phyloP scores from a whole-genome alignment of 2,888 invertebrate species.

The Nineta flava region DNA sequence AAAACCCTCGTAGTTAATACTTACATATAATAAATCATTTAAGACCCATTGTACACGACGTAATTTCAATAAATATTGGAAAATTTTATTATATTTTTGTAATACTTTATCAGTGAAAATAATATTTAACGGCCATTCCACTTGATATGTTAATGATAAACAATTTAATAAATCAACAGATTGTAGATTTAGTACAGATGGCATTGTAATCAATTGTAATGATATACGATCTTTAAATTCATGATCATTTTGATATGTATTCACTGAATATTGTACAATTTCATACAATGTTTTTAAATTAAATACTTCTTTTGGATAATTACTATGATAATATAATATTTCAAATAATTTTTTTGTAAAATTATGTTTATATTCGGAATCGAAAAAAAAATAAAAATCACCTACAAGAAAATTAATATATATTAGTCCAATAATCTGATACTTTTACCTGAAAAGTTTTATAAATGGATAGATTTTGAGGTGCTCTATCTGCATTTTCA shows the following conservation, averaged over 20 bases:
- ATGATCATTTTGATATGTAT: constrained; percentile 44
- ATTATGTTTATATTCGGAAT: constrained; percentile 61
- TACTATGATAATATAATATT: constrained; percentile 40
- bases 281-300: constrained; percentile 52
- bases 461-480: no score
- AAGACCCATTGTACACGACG: constrained; percentile 61
- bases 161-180: constrained; percentile 52
- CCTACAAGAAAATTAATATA: no score
- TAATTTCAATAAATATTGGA: constrained; percentile 59
- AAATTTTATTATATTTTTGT: constrained; percentile 53
- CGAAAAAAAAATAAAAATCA: constrained; percentile 59
- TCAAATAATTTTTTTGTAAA: constrained; percentile 54
- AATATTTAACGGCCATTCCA: constrained; percentile 65
- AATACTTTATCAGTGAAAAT: constrained; percentile 55
- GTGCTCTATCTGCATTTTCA: no score
- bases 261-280: constrained; percentile 51
- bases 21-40: constrained; percentile 48
- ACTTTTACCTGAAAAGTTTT: no score
- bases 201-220: constrained; percentile 42
- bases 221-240: constrained; percentile 45
- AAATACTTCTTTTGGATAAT: constrained; percentile 47
- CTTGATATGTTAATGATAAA: constrained; percentile 50
- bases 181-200: constrained; percentile 43
- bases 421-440: no score
- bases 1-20: neutral